Evolutionary conservation across 2,113 vertebrate genomes (phyloP).

Genomic region (Corythornis vintsioides): DNA sequence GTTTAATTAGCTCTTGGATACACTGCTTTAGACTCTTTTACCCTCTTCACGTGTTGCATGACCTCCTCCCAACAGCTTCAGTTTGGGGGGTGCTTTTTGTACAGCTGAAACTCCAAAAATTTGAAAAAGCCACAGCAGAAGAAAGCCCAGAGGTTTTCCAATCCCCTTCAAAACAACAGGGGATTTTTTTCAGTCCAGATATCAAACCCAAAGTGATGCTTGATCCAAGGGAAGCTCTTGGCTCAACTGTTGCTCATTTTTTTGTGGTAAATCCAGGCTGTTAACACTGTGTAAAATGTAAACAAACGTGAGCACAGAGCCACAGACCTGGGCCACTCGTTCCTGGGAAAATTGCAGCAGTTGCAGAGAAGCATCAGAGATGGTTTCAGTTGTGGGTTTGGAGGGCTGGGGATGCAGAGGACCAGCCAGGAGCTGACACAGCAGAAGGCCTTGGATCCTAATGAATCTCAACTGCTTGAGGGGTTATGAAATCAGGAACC

Average conservation of each 20-base stretch:
- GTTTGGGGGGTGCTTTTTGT: background rate
- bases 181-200: background rate
- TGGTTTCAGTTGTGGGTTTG: background rate
- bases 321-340: background rate
- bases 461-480: accelerated
- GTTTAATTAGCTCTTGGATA: background rate
- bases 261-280: background rate
- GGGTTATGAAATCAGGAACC: background rate
- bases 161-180: background rate
- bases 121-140: background rate
- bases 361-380: background rate
- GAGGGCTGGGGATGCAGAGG: background rate
- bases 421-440: background rate
- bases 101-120: background rate
- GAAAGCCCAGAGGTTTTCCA: background rate
- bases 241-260: background rate
- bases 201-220: background rate
- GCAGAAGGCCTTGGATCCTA: background rate
- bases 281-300: background rate
- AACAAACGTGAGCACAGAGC: background rate
- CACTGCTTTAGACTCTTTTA: background rate
- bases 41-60: accelerated
- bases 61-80: background rate
- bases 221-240: background rate
- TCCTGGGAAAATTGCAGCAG: background rate